Evolutionary conservation across 1,140 invertebrate species (phyloP).

Genomic region (Drosophila nigrodunni): DNA sequence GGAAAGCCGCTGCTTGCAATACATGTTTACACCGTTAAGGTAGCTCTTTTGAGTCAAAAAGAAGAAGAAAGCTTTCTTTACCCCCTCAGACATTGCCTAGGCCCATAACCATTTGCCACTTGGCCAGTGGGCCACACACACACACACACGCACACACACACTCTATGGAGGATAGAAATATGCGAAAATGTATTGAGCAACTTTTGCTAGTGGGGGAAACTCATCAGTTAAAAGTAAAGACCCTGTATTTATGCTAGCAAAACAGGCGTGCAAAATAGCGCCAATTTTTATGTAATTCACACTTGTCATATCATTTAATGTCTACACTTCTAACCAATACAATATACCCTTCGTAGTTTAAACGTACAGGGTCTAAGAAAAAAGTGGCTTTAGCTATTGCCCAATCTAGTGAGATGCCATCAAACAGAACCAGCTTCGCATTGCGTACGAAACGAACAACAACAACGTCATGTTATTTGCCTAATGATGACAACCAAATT

Average conservation of each 20-base stretch:
- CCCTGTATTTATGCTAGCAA: no score
- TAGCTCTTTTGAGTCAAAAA: background rate
- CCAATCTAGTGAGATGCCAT: conserved; percentile 23
- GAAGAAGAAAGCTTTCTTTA: conserved; percentile 37
- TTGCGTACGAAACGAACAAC: conserved; percentile 2
- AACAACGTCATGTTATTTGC: conserved; percentile 1
- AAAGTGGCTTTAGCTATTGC: conserved; percentile 15
- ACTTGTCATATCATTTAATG: no score
- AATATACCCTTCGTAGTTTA: no score
- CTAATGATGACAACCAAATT: conserved; percentile 63
- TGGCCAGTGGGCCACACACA: conserved; percentile 45
- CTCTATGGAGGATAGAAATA: conserved; percentile 10
- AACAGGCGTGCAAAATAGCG: no score
- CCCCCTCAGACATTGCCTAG: conserved; percentile 5
- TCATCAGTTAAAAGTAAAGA: conserved; percentile 14
- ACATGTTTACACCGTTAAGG: conserved; percentile 12
- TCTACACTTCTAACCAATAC: no score
- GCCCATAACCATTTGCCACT: conserved; percentile 31
- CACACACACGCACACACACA: conserved; percentile 8
- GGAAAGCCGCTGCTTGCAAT: conserved; percentile 26
- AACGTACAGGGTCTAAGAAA: no score
- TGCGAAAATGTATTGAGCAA: conserved; percentile 41
- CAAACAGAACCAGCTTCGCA: conserved; percentile 1
- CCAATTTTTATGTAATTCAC: no score
- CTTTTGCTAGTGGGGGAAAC: conserved; percentile 5